Evolutionary conservation across 2,888 invertebrate species (phyloP).

Genomic region (Microdon myrmicae): DNA sequence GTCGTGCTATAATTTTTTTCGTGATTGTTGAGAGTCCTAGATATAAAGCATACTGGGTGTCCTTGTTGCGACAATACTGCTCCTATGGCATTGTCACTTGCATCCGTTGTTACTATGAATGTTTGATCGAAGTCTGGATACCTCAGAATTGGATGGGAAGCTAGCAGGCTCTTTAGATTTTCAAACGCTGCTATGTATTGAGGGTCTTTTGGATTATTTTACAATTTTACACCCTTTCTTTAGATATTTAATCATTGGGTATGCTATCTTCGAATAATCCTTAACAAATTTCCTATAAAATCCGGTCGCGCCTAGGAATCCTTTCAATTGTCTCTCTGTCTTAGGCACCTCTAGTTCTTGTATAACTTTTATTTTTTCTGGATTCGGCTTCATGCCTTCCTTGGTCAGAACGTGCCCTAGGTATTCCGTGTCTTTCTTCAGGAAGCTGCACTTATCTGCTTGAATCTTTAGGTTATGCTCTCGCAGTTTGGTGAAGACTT

Average conservation of each 20-base stretch:
- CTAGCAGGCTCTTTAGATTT: slow-evolving; percentile 21
- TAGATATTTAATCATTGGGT: too few relatives aligned
- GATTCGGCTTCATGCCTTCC: slow-evolving; percentile 29
- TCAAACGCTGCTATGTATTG: slow-evolving; percentile 29
- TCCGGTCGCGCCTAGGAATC: slow-evolving; percentile 12
- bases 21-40: too few relatives aligned
- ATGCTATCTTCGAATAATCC: slow-evolving; percentile 15
- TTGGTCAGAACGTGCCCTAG: slow-evolving; percentile 22
- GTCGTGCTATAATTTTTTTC: too few relatives aligned
- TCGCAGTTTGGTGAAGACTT: slow-evolving; percentile 14
- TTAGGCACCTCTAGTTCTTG: slow-evolving; percentile 18
- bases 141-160: slow-evolving; percentile 21
- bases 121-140: slow-evolving; percentile 22
- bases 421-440: slow-evolving; percentile 13
- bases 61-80: too few relatives aligned
- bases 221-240: slow-evolving; percentile 16
- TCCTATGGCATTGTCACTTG: too few relatives aligned
- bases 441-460: slow-evolving; percentile 27
- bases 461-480: slow-evolving; percentile 33
- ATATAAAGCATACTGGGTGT: too few relatives aligned
- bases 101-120: too few relatives aligned
- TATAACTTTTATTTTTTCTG: slow-evolving; percentile 13
- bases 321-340: slow-evolving; percentile 10
- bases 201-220: slow-evolving; percentile 25
- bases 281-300: slow-evolving; percentile 27